Percentiles rank a stretch among this genome's conserved stretches.
Conservation (phyloP, 2,888 invertebrate genomes). For the Himalopsyche kuldschensis region DNA sequence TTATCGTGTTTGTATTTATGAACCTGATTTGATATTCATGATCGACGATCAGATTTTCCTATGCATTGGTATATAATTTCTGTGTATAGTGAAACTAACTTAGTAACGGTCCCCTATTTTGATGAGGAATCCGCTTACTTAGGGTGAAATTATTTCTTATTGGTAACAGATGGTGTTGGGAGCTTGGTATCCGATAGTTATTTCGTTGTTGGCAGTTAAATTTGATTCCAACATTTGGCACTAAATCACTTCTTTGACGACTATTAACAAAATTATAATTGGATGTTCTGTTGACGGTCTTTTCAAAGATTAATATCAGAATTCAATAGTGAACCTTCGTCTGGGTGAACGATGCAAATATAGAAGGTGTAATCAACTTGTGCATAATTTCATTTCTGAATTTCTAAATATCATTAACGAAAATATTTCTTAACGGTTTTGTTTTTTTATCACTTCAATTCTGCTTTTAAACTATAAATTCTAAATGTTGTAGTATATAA, state of each 20-base stretch:
- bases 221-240: not conserved
- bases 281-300: not conserved
- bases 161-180: conserved; percentile 17
- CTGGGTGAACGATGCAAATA: no score
- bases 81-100: not conserved
- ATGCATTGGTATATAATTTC: not conserved
- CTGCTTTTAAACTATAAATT: no score
- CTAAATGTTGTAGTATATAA: no score
- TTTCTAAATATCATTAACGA: no score
- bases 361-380: no score
- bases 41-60: not conserved
- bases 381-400: no score
- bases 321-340: no score
- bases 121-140: conserved; percentile 21
- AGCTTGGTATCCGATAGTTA: not conserved
- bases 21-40: conserved; percentile 8
- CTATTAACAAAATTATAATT: not conserved
- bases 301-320: not conserved
- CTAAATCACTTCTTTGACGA: not conserved
- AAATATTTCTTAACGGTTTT: no score
- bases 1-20: conserved; percentile 9
- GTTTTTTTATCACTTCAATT: no score
- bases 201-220: not conserved
- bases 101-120: conserved; percentile 3
- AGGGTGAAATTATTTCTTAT: conserved; percentile 11